These are phyloP conservation scores for Philaethria dido DNA, from an alignment of 2,888 invertebrate genomes.

Conservation along the genomic window DNA sequence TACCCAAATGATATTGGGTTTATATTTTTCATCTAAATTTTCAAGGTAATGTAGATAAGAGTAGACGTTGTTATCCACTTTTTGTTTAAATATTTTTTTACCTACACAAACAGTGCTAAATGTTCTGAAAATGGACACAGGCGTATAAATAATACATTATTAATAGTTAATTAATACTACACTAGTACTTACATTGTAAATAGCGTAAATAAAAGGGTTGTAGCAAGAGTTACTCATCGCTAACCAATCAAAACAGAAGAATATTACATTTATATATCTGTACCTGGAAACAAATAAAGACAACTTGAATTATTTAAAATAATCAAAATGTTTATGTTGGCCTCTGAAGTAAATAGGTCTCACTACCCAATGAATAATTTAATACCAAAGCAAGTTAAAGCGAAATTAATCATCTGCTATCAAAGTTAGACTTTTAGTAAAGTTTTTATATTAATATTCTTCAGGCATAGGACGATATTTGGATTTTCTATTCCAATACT, in stretches of 20 bases:
- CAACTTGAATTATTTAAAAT: neutral
- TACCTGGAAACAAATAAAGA: slow-evolving; percentile 80
- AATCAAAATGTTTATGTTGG: too few species aligned
- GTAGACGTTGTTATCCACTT: too few species aligned
- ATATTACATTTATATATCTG: slow-evolving; percentile 92
- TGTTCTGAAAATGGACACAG: neutral
- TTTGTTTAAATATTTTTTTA: neutral
- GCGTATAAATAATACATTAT: neutral
- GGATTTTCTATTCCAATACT: too few species aligned
- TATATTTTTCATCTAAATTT: too few species aligned
- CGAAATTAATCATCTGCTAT: neutral
- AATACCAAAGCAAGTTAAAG: neutral
- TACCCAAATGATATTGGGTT: too few species aligned
- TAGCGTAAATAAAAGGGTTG: slow-evolving; percentile 95
- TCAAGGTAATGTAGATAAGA: too few species aligned
- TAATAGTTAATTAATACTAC: neutral
- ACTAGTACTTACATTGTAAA: slow-evolving; percentile 89
- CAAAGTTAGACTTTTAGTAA: neutral
- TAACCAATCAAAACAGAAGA: slow-evolving; percentile 94
- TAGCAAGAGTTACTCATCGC: slow-evolving; percentile 96
- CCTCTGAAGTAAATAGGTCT: too few species aligned
- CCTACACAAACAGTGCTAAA: neutral
- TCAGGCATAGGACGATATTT: neutral
- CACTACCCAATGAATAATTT: neutral
- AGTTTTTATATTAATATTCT: neutral